Base-by-base conservation (phyloP, 2,113 vertebrate genomes). In the Leptobrachium ailaonicum region DNA sequence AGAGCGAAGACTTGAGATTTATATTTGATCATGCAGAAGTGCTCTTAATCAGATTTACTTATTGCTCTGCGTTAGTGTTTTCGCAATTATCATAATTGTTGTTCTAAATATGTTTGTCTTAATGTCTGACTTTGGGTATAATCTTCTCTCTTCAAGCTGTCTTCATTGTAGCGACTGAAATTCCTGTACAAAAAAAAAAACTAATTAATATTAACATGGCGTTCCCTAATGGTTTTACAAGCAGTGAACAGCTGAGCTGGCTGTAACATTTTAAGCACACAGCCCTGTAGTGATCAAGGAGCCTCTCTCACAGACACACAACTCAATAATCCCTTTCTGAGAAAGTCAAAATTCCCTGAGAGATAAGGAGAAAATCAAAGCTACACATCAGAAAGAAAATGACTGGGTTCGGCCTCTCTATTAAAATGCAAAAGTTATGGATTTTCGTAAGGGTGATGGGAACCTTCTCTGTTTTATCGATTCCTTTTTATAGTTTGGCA, bases 51-150 rank as follows among this genome's bases (percentile, higher is more conserved):
- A 95, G 95, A 95, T 97, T 91, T 95, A 92, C 93, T 92, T 95
- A 95, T 96, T 95, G 92, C 91, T 87, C 86, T 82, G 89, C 90
- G 91, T 81, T 93, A 96, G 92, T 93, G 95, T 95, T 95, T 92
- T 92, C 92, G 93, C 95, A 96, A 98, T 98, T 96, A 98, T 95
- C 92, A 97, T 97, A 97, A 99, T 96, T 97, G 96, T 96, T 93
- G 92, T 89, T 90, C 92, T 96, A 96, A 97, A 95, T 95, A 93
- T 94, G 91, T 94, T 95, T 95, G 93, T 95, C 92, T 95, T 94
- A 92, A 90, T 92, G 90, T 92, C 89, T 90, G 92, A 90, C 89
- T 92, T 89, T 91, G 88, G 87, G 88, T 89, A 83, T 91, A 90
- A 94, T 94, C 92, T 91, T 88, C 89, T 89, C 87, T 92, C 90